Percentiles rank a stretch among this genome's conserved stretches.
phyloP scores from a whole-genome alignment of 2,797 vertebrate genomes.

The Sebastes steindachneri region DNA sequence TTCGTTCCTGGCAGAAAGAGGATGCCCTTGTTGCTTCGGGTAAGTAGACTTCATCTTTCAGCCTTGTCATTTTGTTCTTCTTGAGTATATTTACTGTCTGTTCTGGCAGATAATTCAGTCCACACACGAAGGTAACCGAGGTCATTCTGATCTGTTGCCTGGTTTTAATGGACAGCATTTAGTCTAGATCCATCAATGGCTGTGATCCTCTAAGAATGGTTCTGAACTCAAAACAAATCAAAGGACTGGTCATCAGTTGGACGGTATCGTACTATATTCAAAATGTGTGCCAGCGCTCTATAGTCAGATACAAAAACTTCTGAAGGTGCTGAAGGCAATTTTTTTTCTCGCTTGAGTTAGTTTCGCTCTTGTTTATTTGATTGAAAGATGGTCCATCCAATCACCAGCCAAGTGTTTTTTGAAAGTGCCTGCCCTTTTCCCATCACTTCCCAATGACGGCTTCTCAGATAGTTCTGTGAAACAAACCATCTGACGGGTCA shows the following conservation, averaged over 20 bases:
- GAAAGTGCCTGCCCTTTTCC: too few relatives aligned
- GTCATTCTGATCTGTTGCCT: background rate
- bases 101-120: conserved; percentile 13
- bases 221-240: background rate
- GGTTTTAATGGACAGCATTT: conserved; percentile 9
- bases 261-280: background rate
- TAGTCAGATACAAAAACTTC: background rate
- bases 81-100: conserved; percentile 19
- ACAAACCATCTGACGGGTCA: too few relatives aligned
- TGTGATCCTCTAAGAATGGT: background rate
- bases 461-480: too few relatives aligned
- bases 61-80: conserved; percentile 28
- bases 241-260: background rate
- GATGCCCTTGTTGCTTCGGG: conserved; percentile 72
- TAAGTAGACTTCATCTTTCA: conserved; percentile 75
- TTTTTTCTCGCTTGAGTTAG: too few relatives aligned
- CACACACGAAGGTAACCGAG: background rate
- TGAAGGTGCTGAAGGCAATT: too few relatives aligned
- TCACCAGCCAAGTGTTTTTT: too few relatives aligned
- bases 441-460: too few relatives aligned
- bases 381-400: too few relatives aligned
- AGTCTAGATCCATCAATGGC: background rate
- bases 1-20: conserved; percentile 83
- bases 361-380: too few relatives aligned
- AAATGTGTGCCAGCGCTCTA: background rate